Evolutionary conservation across 1,140 invertebrate species (phyloP), one percentile per base, ranked within the genome.

Genomic region (Paracyclopina nana): DNA sequence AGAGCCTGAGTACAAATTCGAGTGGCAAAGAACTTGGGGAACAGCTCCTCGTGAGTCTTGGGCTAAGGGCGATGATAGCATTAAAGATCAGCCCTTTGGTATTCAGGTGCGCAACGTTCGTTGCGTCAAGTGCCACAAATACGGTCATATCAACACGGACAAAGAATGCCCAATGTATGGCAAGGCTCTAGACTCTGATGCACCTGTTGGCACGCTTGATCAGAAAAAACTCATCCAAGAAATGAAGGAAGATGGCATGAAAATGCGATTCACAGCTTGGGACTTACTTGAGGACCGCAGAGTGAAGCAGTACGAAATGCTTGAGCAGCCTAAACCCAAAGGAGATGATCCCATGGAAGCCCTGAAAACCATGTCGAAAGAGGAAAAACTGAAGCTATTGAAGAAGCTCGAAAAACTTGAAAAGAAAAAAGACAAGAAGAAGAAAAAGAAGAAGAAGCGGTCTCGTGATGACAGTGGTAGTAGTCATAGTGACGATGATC

Each of bases 141-240:
- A 94, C 91, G 95, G 95, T 5, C 95, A 99, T 61, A 90, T 98
- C 34, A 99, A 98, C 63, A 99, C 95, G 62, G 91, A 87, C 60
- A 83, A 81, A 64, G 90, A 91, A 66, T 97, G 91, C 68, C 82
- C 83, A 27, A 72, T 96, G 64, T 95, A 87, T 57, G 82, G 82
- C 61, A 72, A 86, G 58, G 79, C 54, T 25, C 30, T 57, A 12
- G 55, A 48, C 48, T 80, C 2, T 78, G 80, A 70, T 67, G 59
- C 31, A 22, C 70, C 41, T 70, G 71, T 43, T 56, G 71, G 16
- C 67, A 73, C 56, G 69, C 72, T 18, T 69, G 67, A 70, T 55
- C 68, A 70, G 57, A 46, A 40, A 30, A 29, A 31, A 24, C 40
- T 50, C 6, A 58, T 68, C 28, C 65, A 73, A 55, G 77, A 79